Base-by-base conservation (phyloP, 1,140 invertebrate genomes). In the Formica exsecta region DNA sequence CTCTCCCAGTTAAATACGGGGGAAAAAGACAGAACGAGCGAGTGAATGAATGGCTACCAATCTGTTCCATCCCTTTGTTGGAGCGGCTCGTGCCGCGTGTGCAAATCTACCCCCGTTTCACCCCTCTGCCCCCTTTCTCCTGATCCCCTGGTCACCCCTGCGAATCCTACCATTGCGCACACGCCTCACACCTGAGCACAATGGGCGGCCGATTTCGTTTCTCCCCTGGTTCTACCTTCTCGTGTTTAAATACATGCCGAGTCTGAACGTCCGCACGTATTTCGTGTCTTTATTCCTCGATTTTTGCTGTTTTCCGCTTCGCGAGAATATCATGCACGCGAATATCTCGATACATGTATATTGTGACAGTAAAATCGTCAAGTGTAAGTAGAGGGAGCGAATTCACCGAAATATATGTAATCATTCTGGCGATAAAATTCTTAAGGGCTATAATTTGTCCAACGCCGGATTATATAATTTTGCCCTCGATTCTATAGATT, bases 61-160 rank as follows among this genome's bases (percentile, higher is more conserved):
- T 90, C 89, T 90, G 89, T 90, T 90, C 89, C 89, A 90, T 92
- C 90, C 92, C 94, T 94, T 94, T 94, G 93, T 93, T 91, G 88
- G 65, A 76, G 89, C 90, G 93, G 92, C 94, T 94, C 94, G 95
- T 95, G 95, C 93, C 95, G 95, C 94, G 94, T 93, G 94, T 93
- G 94, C 94, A 95, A 95, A 95, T 85, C 91, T 75, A 85, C 89
- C 92, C 89, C 66, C 66, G 83, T 74, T 71, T 74, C 13, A 11
- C 59, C 90, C 81, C 68, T 87, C 61, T 22, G 36, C 22, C 51
- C 32, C 25, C n/a, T 71, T 48, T n/a, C 74, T 29, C 36, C 66
- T 16, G 36, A 77, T 29, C 8, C 51, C 79, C 68, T 48, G 38
- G 29, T 51, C 32, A 51, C 76, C 85, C 65, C n/a, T 44, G 29